phyloP scores from a whole-genome alignment of 2,797 vertebrate genomes.

The Artibeus jamaicensis region DNA sequence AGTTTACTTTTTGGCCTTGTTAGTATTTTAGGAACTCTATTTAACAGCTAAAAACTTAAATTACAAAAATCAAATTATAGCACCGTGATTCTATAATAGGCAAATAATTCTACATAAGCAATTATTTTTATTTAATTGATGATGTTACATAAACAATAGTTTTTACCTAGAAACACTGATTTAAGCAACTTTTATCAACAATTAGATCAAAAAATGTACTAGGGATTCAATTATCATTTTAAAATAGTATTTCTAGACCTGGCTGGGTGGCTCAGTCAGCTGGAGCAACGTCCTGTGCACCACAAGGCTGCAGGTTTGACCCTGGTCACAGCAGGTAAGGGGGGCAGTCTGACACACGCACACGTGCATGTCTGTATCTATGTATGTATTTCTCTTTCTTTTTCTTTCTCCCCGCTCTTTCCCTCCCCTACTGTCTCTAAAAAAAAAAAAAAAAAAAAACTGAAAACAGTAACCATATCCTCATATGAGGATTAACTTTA shows the following conservation, averaged over 20 bases:
- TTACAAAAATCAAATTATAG: background rate
- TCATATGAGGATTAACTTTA: background rate
- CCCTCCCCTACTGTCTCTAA: background rate
- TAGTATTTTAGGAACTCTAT: background rate
- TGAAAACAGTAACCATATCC: too few species aligned
- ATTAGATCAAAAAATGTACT: background rate
- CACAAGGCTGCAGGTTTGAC: background rate
- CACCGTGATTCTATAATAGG: background rate
- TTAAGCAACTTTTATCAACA: background rate
- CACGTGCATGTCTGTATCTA: too few species aligned
- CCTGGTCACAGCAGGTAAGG: background rate
- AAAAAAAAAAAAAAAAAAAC: too few species aligned
- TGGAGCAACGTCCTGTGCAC: background rate
- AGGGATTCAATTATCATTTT: background rate
- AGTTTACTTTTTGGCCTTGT: background rate
- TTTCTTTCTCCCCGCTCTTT: background rate
- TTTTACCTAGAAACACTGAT: conserved; percentile 2
- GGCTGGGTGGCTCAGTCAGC: background rate
- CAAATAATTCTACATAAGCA: background rate
- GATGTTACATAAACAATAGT: background rate
- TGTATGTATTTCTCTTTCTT: background rate
- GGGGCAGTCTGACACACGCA: background rate
- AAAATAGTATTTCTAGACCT: conserved; percentile 13
- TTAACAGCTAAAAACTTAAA: background rate
- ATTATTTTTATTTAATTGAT: background rate